These are phyloP conservation scores for Apostichopus californicus DNA, from an alignment of 35 echinoderm and acorn worm species.

Conservation along the genomic window DNA sequence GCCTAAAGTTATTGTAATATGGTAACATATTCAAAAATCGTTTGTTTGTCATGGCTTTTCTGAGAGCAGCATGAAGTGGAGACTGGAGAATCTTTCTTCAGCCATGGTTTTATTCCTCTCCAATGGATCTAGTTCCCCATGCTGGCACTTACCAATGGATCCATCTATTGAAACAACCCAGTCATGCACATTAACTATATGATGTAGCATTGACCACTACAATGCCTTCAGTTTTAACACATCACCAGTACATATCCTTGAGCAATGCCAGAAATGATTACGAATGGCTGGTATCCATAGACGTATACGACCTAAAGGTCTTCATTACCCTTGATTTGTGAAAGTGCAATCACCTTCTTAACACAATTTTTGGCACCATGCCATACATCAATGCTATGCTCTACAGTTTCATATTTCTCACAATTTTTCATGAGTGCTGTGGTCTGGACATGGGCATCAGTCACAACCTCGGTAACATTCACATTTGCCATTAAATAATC, in stretches of 20 bases:
- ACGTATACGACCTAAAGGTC: neutral
- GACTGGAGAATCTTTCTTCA: neutral
- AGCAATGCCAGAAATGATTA: conserved; percentile 57
- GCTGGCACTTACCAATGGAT: neutral
- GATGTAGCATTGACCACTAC: conserved; percentile 11
- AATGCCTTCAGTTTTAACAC: neutral
- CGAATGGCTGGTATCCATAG: conserved; percentile 43
- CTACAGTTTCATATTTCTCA: conserved; percentile 16
- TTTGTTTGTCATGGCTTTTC: neutral
- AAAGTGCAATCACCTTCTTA: conserved; percentile 7
- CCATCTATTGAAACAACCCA: conserved; percentile 47
- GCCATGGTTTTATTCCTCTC: conserved; percentile 1
- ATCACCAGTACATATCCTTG: conserved; percentile 3
- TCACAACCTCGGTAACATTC: neutral
- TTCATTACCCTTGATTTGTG: conserved; percentile 10
- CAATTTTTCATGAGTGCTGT: conserved; percentile 15
- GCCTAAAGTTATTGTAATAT: conserved; percentile 44
- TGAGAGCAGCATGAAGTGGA: conserved; percentile 7
- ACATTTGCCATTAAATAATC: conserved; percentile 4
- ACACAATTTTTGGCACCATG: conserved; percentile 55
- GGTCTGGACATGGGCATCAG: conserved; percentile 33
- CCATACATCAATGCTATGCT: conserved; percentile 51
- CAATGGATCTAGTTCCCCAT: neutral
- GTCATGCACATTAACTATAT: conserved; percentile 57
- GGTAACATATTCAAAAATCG: conserved; percentile 36